Conservation (phyloP, 2,888 invertebrate species). For the Ormyrus nitidulus region DNA sequence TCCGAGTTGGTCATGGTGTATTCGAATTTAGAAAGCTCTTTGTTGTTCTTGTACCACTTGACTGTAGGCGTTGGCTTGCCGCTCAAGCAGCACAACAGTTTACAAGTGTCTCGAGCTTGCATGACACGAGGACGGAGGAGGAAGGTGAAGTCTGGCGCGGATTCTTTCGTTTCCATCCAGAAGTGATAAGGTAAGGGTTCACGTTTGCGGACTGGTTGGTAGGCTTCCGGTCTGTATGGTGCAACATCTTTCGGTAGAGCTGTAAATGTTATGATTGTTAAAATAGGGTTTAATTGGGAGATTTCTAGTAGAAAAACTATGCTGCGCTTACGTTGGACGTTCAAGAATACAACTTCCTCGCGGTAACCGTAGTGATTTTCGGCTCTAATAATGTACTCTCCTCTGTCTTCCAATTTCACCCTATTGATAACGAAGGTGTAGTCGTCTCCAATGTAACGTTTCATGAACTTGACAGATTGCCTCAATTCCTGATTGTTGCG, state of each 20-base stretch:
- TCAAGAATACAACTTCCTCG: constrained; percentile 97
- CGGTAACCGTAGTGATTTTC: constrained; percentile 97
- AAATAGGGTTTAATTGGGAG: too few relatives aligned
- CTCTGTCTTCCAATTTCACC: constrained; percentile 95
- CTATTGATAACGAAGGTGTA: constrained; percentile 99
- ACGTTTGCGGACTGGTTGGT: constrained; percentile 84
- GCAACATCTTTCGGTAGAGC: constrained; percentile 86
- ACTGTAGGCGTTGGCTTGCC: constrained; percentile 97
- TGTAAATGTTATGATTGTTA: constrained; percentile 67
- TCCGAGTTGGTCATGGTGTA: constrained; percentile 94
- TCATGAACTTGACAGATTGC: constrained; percentile 99
- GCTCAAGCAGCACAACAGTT: constrained; percentile 96
- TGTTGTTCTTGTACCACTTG: constrained; percentile 93
- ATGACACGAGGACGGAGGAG: constrained; percentile 98
- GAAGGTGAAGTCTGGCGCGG: constrained; percentile 98
- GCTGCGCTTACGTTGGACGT: constrained; percentile 89
- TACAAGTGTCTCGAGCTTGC: constrained; percentile 97
- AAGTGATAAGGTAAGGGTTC: constrained; percentile 90
- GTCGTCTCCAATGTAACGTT: constrained; percentile 96
- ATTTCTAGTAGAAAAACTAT: not conserved
- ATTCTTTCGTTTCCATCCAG: constrained; percentile 95
- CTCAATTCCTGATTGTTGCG: constrained; percentile 94
- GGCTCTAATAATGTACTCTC: constrained; percentile 97
- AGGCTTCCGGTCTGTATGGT: constrained; percentile 81
- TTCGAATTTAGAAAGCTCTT: constrained; percentile 92